Evolutionary conservation across 53 echinoderm and acorn worm species (phyloP), one percentile per base, ranked within the genome.

Genomic region (Arbacia lixula): DNA sequence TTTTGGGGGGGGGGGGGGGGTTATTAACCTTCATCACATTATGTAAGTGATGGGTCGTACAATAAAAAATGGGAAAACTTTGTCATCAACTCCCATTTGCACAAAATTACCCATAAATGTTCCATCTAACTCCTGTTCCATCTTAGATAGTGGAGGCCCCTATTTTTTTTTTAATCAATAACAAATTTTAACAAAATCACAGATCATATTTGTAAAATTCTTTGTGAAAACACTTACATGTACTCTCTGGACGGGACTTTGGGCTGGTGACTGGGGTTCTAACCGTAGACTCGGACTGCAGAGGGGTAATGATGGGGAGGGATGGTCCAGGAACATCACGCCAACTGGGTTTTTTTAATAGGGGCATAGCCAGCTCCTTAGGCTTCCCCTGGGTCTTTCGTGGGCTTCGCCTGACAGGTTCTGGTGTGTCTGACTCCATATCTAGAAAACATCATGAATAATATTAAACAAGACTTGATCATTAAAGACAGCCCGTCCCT

Each of bases 81-180:
- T 60, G 60, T 60, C n/a, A n/a, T n/a, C n/a, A n/a, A n/a, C n/a
- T n/a, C n/a, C n/a, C n/a, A 60, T 60, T 60, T 60, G 60, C 12
- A 60, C 60, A 60, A 60, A n/a, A 60, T 60, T 60, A 60, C 60
- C 60, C 60, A 60, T 60, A 60, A 60, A 60, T 60, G 60, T 60
- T 31, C 60, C 60, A 60, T 60, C 60, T 60, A 60, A 60, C 60
- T 60, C 60, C 60, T 60, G 60, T 60, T 29, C 4, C 60, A 60
- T 60, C 60, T 60, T 60, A 60, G 60, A 60, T 60, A 60, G 60
- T 8, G 60, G 60, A 60, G 60, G 60, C 60, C 60, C 60, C 60
- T 60, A 55, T 5, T 55, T 55, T 55, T 55, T 55, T 55, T 55
- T 55, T 55, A 21, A 21, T 55, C 17, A 22, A 25, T 49, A 49